Base-by-base conservation (phyloP, 2,113 vertebrate genomes). In the Limnothrissa miodon region DNA sequence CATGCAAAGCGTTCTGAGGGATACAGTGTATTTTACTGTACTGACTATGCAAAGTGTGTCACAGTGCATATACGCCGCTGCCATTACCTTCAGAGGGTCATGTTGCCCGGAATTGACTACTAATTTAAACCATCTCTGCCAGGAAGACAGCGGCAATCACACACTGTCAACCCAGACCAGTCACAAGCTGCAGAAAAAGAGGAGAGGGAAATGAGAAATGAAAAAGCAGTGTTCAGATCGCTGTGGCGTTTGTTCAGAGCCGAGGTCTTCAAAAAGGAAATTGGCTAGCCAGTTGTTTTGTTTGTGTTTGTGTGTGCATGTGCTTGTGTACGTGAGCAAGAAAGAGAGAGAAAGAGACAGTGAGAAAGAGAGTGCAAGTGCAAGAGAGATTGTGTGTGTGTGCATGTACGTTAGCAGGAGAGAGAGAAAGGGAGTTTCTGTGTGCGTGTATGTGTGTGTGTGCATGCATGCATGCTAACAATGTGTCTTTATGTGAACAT, bases 311-410 rank as follows among this genome's bases (percentile, higher is more conserved):
- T 62, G 45, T 85, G 56, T 74, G 74, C 79, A 48, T 78, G 80
- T 83, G 79, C 83, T 15, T 85, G 36, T 53, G 59, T 80, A 19
- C 23, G 19, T 66, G 51, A 45, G 53, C 29, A n/a, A 56, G 39
- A 29, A 42, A 79, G 25, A 80, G 83, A 48, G 53, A 59, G 45
- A 45, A 9, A 45, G 46, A 42, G n/a, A 66, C 0, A 59, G 56
- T n/a, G 7, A 59, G 56, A 25, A n/a, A 59, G 21, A 59, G 8
- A 66, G 56, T n/a, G n/a, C n/a, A n/a, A n/a, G n/a, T n/a, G n/a
- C n/a, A n/a, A n/a, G n/a, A n/a, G n/a, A n/a, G n/a, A n/a, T n/a
- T n/a, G 23, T 51, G 44, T 80, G 45, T 39, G 36, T 80, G 78
- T 42, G 36, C 21, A 48, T 46, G 21, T 23, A 21, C 17, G 17